These are phyloP conservation scores for Pleuronectes platessa DNA, from an alignment of 2,113 vertebrate species.

Conservation along the genomic window DNA sequence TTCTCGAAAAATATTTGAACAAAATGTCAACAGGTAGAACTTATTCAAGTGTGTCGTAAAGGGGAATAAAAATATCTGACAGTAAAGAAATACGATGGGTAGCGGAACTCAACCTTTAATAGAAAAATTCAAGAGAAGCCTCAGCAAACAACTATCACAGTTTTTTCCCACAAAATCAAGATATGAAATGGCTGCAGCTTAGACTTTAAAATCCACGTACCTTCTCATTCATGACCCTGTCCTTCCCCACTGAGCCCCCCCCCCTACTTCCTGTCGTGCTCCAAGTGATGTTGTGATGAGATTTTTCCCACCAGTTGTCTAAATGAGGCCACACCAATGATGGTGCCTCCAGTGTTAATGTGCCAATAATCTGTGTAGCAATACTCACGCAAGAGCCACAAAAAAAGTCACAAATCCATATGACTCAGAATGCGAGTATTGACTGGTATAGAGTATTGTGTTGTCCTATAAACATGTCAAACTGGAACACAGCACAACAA, in stretches of 20 bases:
- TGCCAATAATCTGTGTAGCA: slow-evolving; percentile 27
- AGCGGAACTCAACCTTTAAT: neutral
- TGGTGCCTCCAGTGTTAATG: slow-evolving; percentile 3
- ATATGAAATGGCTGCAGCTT: neutral
- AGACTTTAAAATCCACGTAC: neutral
- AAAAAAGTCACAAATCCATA: slow-evolving; percentile 51
- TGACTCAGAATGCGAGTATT: slow-evolving; percentile 29
- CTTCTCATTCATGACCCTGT: too few relatives aligned
- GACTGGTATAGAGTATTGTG: slow-evolving; percentile 7
- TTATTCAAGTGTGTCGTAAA: neutral
- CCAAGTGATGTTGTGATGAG: slow-evolving; percentile 26
- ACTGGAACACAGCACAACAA: neutral
- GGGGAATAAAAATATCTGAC: too few relatives aligned
- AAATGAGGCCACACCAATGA: slow-evolving; percentile 32
- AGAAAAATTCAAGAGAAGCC: neutral
- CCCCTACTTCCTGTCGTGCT: neutral
- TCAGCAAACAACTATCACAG: neutral
- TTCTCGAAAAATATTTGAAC: neutral
- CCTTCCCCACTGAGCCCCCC: too few relatives aligned
- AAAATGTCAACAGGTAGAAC: slow-evolving; percentile 16
- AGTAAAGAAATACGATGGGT: neutral
- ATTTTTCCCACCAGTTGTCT: slow-evolving; percentile 18
- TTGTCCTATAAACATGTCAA: slow-evolving; percentile 24
- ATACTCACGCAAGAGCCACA: slow-evolving; percentile 18
- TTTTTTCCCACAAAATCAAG: neutral